These are phyloP conservation scores for Mormoops blainvillei DNA, from an alignment of 2,113 vertebrate species.

Conservation along the genomic window DNA sequence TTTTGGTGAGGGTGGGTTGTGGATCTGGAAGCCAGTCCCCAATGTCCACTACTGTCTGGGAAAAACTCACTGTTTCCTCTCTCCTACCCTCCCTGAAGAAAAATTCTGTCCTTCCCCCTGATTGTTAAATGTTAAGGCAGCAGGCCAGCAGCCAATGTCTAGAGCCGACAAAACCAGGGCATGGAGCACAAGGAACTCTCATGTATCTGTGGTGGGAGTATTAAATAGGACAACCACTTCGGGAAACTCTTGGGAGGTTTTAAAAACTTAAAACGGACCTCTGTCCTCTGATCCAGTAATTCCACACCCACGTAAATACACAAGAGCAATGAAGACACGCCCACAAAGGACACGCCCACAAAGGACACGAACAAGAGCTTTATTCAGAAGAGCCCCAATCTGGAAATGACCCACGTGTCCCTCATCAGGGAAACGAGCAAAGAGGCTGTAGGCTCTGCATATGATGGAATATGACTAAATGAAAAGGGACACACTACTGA, in stretches of 20 bases:
- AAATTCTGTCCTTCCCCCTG: background rate
- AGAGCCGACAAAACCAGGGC: background rate
- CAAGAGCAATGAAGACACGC: background rate
- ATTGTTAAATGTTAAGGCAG: too few relatives aligned
- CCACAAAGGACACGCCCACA: too few relatives aligned
- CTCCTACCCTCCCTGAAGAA: background rate
- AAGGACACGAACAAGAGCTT: background rate
- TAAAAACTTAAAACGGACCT: background rate
- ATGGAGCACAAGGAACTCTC: fast-evolving
- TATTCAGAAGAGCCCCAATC: background rate
- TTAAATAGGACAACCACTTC: background rate
- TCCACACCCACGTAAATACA: background rate
- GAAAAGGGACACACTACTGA: background rate
- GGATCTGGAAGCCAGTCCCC: background rate
- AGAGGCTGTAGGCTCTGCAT: background rate
- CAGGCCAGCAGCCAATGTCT: background rate
- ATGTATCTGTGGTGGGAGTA: fast-evolving
- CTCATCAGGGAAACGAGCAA: background rate
- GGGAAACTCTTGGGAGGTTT: background rate
- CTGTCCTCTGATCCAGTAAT: background rate
- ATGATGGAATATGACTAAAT: too few relatives aligned
- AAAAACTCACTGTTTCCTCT: background rate
- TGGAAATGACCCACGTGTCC: too few relatives aligned
- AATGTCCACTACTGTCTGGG: background rate
- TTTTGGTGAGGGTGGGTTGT: background rate